Evolutionary conservation across 2,797 vertebrate genomes (phyloP), one percentile per base, ranked within the genome.

Genomic region (Anguilla pacifica): DNA sequence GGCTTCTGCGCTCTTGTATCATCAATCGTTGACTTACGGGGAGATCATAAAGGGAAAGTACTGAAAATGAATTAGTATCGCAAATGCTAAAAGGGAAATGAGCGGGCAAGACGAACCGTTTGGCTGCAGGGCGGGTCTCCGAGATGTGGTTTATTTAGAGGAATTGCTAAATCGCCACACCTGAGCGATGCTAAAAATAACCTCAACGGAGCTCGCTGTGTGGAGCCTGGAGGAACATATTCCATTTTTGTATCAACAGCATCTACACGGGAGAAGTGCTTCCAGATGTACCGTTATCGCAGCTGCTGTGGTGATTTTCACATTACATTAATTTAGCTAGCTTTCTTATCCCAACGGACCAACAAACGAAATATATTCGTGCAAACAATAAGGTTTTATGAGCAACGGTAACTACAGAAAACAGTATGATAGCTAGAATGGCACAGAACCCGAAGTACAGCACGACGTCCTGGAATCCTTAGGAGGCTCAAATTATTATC

Each of bases 151-250:
- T 81, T 81, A 49, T 49, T 49, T 49, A 49, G 77, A 35, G 72
- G 39, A 81, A 81, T 11, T 0, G 17, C 77, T 22, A 35, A 81
- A 49, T 49, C 5, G 19, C 43, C 77, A 81, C 77, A 49, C 39
- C 77, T 81, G 77, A 46, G 43, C 9, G 17, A 81, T 22, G 77
- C 77, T 49, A 81, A 46, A 81, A 81, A 81, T 81, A 81, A 31
- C 19, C 17, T n/a, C 39, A 25, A 1, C 77, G 19, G 39, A 43
- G 35, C 74, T 46, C 35, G 3, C 3, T 7, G 39, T 22, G 17
- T 35, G 35, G 39, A 17, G 43, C 43, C 39, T 49, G 39, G 43
- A 81, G 77, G 77, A 46, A 81, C 19, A 31, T 2, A 2, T 1
- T 39, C 31, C 31, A 77, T 39, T 81, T 49, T 19, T 25, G 0